Conservation (phyloP, 2,797 vertebrate species). For the Pelochelys cantorii region DNA sequence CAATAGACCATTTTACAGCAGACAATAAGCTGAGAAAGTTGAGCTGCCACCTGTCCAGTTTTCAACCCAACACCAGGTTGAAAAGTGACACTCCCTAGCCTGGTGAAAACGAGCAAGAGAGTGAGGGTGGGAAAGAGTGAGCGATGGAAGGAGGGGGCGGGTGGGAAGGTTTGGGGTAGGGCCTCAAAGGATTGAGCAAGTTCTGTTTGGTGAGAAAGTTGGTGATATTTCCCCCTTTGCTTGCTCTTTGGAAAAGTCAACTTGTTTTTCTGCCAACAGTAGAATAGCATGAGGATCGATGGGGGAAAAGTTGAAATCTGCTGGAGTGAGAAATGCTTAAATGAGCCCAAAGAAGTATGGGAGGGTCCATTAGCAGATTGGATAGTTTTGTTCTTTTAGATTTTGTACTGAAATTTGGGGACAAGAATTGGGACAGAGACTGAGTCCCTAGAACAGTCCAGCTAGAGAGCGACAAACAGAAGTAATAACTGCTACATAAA, state of each 20-base stretch:
- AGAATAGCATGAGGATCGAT: neutral
- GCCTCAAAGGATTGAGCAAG: too few species aligned
- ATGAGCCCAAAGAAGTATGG: neutral
- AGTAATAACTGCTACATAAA: neutral
- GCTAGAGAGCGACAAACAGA: neutral
- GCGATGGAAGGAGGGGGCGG: too few species aligned
- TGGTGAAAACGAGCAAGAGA: too few species aligned
- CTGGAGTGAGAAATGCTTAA: neutral
- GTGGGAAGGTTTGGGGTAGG: too few species aligned
- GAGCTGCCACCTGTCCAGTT: too few species aligned
- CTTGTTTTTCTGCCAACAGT: neutral
- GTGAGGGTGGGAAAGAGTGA: too few species aligned
- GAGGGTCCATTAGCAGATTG: neutral
- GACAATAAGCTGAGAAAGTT: neutral
- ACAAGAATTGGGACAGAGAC: neutral
- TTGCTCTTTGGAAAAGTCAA: neutral
- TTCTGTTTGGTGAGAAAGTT: too few species aligned
- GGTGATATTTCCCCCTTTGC: neutral
- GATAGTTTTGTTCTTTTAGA: neutral
- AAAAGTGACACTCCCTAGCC: too few species aligned
- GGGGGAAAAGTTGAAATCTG: neutral
- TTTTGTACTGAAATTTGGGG: rapidly evolving
- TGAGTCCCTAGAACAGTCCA: neutral
- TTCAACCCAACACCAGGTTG: too few species aligned
- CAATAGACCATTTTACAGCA: neutral